phyloP scores from a whole-genome alignment of 2,113 vertebrate genomes.

The Leptosomus discolor region DNA sequence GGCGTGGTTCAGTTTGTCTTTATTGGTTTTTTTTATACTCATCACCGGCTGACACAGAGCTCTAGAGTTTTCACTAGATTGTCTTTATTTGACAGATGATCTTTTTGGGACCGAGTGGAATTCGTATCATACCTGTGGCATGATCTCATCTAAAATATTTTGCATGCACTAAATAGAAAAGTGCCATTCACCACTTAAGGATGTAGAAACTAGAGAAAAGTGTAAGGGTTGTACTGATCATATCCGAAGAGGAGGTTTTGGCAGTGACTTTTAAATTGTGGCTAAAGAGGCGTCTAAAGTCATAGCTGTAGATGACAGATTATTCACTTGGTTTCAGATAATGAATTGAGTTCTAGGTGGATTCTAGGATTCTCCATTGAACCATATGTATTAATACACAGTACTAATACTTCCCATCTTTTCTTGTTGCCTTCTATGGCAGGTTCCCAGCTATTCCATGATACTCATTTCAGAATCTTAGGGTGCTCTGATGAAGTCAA shows the following conservation, averaged over 20 bases:
- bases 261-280: neutral
- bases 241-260: neutral
- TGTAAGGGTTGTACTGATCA: neutral
- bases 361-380: neutral
- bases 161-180: neutral
- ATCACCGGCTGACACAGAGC: neutral
- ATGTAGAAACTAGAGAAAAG: neutral
- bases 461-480: neutral
- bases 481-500: neutral
- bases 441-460: neutral
- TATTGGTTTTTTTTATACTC: neutral
- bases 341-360: neutral
- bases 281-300: neutral
- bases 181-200: neutral
- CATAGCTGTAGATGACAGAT: neutral
- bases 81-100: neutral
- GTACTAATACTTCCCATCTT: neutral
- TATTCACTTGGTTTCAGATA: neutral
- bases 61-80: neutral
- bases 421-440: neutral
- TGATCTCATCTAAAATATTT: neutral
- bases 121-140: neutral
- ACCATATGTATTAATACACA: fast-evolving
- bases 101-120: neutral
- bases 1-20: neutral